Base-by-base conservation (phyloP, 1,140 invertebrate species). In the Himalopsyche phryganea region DNA sequence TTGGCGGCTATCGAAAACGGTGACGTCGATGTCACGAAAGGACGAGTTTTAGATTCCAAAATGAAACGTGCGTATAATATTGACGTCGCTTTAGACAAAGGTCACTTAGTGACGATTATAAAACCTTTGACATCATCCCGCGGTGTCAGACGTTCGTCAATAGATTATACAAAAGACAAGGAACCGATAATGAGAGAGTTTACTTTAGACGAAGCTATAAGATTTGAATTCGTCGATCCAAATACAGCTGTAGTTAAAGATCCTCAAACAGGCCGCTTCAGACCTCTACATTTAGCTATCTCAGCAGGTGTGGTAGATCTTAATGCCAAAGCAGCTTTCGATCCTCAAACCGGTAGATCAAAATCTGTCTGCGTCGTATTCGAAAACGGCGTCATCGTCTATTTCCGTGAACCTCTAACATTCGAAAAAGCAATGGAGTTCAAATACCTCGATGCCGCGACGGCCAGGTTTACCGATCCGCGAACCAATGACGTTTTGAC, bases 381-480 rank as follows among this genome's bases (percentile, higher is more conserved):
- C 65, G 87, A 90, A 68, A 84, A 88, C 64, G 81, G 84, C 19
- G 74, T 85, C 15, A 77, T 85, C 35, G 81, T 94, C 19, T 92
- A 85, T 67, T 67, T 86, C 10, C 73, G 78, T 10, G 82, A 90
- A 75, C 87, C 90, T 20, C 70, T 90, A 10, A 80, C 85, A 51
- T 91, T 94, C 70, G 87, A 89, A 67, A 77, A 83, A 69, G 90
- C 90, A 5, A 78, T 91, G 44, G 89, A 92, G 69, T 78, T 80
- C 59, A 85, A 85, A 62, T 73, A 81, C 51, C 71, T 95, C 41
- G 85, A 91, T 69, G 66, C 89, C 7, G 77, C 75, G 59, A 87
- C 84, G n/a, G 88, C 87, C 40, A 83, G 85, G 72, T 84, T 91
- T 61, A 88, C 79, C 32, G 88, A 92, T 78, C 86, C 89, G 66